Evolutionary conservation across 2,113 vertebrate species (phyloP).

Genomic region (Chelonoidis abingdonii): DNA sequence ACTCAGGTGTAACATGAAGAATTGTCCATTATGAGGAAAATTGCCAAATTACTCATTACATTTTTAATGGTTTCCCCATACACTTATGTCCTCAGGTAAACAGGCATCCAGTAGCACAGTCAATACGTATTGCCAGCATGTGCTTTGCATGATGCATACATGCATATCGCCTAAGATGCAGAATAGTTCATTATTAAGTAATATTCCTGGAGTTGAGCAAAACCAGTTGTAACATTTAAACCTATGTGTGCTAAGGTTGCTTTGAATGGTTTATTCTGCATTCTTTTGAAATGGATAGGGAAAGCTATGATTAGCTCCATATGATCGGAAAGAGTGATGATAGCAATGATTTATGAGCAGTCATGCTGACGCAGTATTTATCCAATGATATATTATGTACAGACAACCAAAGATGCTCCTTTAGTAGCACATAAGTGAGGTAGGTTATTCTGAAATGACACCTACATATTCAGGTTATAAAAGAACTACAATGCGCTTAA

Average conservation of each 20-base stretch:
- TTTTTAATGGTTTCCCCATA: not conserved
- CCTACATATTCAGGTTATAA: not conserved
- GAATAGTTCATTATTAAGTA: not conserved
- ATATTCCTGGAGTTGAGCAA: not conserved
- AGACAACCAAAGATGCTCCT: slow-evolving; percentile 49
- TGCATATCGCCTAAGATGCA: not conserved
- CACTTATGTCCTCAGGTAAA: not conserved
- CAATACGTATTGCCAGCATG: not conserved
- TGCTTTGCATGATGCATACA: not conserved
- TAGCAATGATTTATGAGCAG: slow-evolving; percentile 64
- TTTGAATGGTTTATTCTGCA: slow-evolving; percentile 39
- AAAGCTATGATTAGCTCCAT: slow-evolving; percentile 64
- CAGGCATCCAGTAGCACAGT: not conserved
- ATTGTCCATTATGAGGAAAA: not conserved
- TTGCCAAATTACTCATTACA: not conserved
- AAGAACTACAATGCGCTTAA: slow-evolving; percentile 27
- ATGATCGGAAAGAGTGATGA: slow-evolving; percentile 64
- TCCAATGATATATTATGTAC: slow-evolving; percentile 20
- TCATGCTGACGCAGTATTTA: slow-evolving; percentile 24
- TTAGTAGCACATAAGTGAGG: slow-evolving; percentile 35
- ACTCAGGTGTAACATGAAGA: not conserved
- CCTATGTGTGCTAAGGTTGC: not conserved
- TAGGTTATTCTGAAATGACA: slow-evolving; percentile 25
- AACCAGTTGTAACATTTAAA: slow-evolving; percentile 34
- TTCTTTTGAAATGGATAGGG: slow-evolving; percentile 44